phyloP scores from a whole-genome alignment of 2,113 vertebrate species.

The Microtus ochrogaster region DNA sequence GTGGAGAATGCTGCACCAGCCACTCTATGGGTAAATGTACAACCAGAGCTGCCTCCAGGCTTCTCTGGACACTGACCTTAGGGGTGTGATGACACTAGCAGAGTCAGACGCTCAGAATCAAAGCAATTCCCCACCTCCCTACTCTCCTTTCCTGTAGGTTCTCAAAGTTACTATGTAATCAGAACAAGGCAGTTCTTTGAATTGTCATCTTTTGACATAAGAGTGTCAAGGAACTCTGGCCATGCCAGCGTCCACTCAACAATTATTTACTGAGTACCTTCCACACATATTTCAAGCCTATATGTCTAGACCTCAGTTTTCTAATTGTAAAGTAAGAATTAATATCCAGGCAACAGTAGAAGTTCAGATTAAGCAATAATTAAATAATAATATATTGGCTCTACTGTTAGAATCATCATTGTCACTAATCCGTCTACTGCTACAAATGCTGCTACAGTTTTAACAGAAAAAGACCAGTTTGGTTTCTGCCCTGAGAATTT shows the following conservation, averaged over 20 bases:
- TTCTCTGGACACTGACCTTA: not conserved
- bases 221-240: not conserved
- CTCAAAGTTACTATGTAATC: not conserved
- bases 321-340: conserved; percentile 18
- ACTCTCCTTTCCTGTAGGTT: not conserved
- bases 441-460: not conserved
- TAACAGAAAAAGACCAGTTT: not conserved
- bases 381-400: not conserved
- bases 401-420: not conserved
- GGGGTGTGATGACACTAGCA: not conserved
- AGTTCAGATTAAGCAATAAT: not conserved
- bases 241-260: not conserved
- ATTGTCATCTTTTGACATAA: not conserved
- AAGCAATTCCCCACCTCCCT: not conserved
- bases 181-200: not conserved
- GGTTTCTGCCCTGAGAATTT: not conserved
- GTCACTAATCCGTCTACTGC: not conserved
- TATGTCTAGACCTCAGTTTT: not conserved
- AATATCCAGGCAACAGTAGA: not conserved
- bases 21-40: not conserved
- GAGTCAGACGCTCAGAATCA: not conserved
- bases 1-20: not conserved
- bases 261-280: not conserved
- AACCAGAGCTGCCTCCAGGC: not conserved
- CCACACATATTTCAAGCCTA: not conserved